Conservation (phyloP, 2,888 invertebrate genomes). For the Plagodis dolabraria region DNA sequence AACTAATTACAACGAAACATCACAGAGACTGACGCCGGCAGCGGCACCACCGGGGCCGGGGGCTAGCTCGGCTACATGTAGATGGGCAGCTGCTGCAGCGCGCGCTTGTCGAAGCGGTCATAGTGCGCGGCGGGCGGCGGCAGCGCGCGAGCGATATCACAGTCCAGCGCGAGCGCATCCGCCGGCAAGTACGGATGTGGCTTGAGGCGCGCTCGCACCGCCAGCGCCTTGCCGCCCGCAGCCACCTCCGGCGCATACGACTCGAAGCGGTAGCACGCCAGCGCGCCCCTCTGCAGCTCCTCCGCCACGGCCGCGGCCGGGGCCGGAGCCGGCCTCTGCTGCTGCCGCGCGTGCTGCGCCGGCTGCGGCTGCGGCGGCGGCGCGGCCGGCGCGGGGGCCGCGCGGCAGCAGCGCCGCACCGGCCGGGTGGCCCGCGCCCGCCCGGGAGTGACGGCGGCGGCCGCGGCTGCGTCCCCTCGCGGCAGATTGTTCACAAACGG, state of each 20-base stretch:
- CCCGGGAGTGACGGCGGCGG: constrained; percentile 47
- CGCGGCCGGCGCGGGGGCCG: constrained; percentile 50
- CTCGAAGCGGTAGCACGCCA: constrained; percentile 61
- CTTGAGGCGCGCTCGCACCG: constrained; percentile 57
- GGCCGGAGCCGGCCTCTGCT: constrained; percentile 34
- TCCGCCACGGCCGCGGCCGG: constrained; percentile 14
- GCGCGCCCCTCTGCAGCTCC: constrained; percentile 41
- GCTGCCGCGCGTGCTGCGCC: constrained; percentile 46
- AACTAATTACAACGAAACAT: constrained; percentile 76
- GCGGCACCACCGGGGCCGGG: constrained; percentile 48
- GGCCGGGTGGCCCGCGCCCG: constrained; percentile 52
- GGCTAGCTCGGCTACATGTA: constrained; percentile 72
- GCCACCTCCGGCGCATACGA: constrained; percentile 51
- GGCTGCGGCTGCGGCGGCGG: constrained; percentile 55
- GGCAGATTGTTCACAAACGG: constrained; percentile 94
- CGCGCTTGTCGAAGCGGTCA: constrained; percentile 81
- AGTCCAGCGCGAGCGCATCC: constrained; percentile 66
- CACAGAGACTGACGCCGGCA: constrained; percentile 66
- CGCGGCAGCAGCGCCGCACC: constrained; percentile 56
- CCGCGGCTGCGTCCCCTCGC: constrained; percentile 69
- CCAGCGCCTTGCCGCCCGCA: constrained; percentile 52
- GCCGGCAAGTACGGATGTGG: constrained; percentile 64
- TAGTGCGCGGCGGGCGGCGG: constrained; percentile 67
- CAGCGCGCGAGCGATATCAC: constrained; percentile 77
- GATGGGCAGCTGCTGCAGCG: constrained; percentile 82